Base-by-base conservation (phyloP, 2,113 vertebrate species). In the Myotis yumanensis region DNA sequence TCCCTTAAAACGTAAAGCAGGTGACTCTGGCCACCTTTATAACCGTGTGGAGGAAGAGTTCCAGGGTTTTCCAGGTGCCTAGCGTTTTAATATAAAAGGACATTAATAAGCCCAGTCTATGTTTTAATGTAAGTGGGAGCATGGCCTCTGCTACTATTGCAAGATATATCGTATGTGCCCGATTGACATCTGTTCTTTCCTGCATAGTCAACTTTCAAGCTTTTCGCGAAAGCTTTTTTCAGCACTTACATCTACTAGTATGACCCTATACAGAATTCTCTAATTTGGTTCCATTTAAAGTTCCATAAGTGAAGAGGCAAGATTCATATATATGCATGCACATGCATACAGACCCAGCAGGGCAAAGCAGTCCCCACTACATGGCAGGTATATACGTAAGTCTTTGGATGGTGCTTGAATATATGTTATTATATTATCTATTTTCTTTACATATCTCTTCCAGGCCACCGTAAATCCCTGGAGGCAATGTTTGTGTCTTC, bases 81-180 rank as follows among this genome's bases (percentile, higher is more conserved):
- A 71, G 9, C 1, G 25, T 73, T 86, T 91, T 73, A 32, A 57
- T 77, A 79, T 75, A n/a, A 93, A 96, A 96, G 28, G 10, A 40
- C 1, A 2, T 86, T 73, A 54, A 69, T 87, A 84, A 94, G n/a
- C 35, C n/a, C 12, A 9, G 32, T 69, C 40, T 73, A 69, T 77
- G 73, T 94, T 94, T 95, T 92, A 93, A 81, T 80, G 16, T 95
- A 94, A 96, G 95, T 52, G 37, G 72, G 57, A 90, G 68, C 71
- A 90, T 83, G 92, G 88, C 85, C 72, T 93, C 10, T 68, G 81
- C 25, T 82, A 81, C 89, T 79, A 82, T 40, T 83, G n/a, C 73
- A 77, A 81, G 85, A 69, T 69, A 80, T 25, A 82, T 35, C 68
- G 46, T n/a, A 75, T 48, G 77, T 79, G 43, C 43, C 64, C 3